Evolutionary conservation across 2,113 vertebrate species (phyloP).

Genomic region (Oryzias melastigma): DNA sequence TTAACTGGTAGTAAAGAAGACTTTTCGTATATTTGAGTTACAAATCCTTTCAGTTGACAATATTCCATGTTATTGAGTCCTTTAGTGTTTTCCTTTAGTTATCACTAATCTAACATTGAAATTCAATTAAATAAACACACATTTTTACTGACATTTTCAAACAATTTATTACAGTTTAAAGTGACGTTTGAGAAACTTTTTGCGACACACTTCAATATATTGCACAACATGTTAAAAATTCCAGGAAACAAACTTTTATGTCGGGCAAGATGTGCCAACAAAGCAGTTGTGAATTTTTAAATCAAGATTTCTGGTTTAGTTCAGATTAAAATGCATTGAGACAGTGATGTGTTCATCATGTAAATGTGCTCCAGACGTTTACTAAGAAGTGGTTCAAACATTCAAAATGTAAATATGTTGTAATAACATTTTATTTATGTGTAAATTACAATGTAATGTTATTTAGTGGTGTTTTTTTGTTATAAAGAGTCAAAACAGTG

Average conservation of each 20-base stretch:
- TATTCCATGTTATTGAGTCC: too few relatives aligned
- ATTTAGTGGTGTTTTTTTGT: too few relatives aligned
- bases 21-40: too few relatives aligned
- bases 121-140: neutral
- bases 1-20: too few relatives aligned
- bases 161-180: neutral
- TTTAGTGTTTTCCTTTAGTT: too few relatives aligned
- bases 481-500: too few relatives aligned
- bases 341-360: conserved; percentile 1
- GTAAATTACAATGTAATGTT: conserved; percentile 5
- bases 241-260: conserved; percentile 7
- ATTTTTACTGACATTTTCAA: conserved; percentile 1
- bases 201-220: conserved; percentile 4
- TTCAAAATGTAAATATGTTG: conserved; percentile 9
- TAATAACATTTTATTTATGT: conserved; percentile 8
- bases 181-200: conserved; percentile 10
- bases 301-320: neutral
- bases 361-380: neutral
- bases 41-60: too few relatives aligned
- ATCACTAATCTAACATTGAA: too few relatives aligned
- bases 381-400: conserved; percentile 2
- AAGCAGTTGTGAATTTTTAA: conserved; percentile 4
- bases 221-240: conserved; percentile 10
- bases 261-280: conserved; percentile 2
- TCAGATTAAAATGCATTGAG: too few relatives aligned